phyloP scores from a whole-genome alignment of 2,797 vertebrate genomes.

The Adelosebastes latens region DNA sequence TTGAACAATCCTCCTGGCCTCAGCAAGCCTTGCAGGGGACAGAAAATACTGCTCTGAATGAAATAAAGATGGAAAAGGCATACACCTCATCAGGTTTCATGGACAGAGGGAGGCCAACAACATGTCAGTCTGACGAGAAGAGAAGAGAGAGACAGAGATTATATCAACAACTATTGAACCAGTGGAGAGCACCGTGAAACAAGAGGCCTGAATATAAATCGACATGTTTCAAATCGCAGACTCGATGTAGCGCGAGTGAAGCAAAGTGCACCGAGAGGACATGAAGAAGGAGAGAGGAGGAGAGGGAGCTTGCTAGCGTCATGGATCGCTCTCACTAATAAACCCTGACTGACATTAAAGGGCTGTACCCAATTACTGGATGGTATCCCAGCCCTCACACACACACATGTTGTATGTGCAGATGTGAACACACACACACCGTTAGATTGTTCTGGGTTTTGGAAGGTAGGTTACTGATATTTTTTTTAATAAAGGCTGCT shows the following conservation, averaged over 20 bases:
- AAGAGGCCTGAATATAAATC: slow-evolving; percentile 5
- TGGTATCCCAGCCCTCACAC: slow-evolving; percentile 48
- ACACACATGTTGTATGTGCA: not conserved
- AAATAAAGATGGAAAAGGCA: slow-evolving; percentile 52
- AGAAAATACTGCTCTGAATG: slow-evolving; percentile 24
- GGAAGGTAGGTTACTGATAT: not conserved
- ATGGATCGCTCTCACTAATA: slow-evolving; percentile 52
- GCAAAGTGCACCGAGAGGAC: slow-evolving; percentile 38
- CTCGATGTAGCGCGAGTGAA: not conserved
- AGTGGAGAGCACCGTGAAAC: not conserved
- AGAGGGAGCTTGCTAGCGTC: slow-evolving; percentile 39
- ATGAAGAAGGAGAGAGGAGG: slow-evolving; percentile 3
- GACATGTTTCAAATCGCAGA: slow-evolving; percentile 32
- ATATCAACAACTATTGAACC: slow-evolving; percentile 42
- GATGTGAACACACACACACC: not conserved
- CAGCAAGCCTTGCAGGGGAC: slow-evolving; percentile 8
- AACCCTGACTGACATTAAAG: slow-evolving; percentile 66
- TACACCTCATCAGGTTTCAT: slow-evolving; percentile 41
- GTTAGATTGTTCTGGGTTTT: not conserved
- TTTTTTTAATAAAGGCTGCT: not conserved
- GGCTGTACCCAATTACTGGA: slow-evolving; percentile 60
- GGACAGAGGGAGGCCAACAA: slow-evolving; percentile 23
- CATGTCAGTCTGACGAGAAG: slow-evolving; percentile 35
- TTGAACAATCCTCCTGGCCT: slow-evolving; percentile 1
- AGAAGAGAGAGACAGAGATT: slow-evolving; percentile 20